Percentiles rank a stretch among this genome's conserved stretches.
Evolutionary conservation across 2,888 invertebrate species (phyloP).

Genomic region (Fissipunctia ypsillon): DNA sequence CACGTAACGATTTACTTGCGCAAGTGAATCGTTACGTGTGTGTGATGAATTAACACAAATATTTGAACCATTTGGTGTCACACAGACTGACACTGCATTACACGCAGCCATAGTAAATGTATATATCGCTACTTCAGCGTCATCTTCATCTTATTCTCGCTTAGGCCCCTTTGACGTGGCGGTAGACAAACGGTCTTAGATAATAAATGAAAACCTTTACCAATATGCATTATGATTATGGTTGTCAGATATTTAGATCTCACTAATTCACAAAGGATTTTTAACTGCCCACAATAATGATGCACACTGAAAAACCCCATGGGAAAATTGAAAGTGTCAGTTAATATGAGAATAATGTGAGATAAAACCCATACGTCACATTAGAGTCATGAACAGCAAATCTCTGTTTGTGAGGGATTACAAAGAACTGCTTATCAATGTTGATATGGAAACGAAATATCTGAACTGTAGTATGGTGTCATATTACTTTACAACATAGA

Average conservation of each 20-base stretch:
- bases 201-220: not conserved
- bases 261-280: not conserved
- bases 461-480: conserved; percentile 24
- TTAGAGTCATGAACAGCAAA: conserved; percentile 3
- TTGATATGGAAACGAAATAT: conserved; percentile 29
- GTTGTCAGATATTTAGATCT: not conserved
- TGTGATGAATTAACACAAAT: too few species aligned
- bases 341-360: conserved; percentile 6
- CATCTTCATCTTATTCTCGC: too few species aligned
- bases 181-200: too few species aligned
- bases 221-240: not conserved
- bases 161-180: too few species aligned
- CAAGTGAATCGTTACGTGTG: too few species aligned
- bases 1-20: too few species aligned
- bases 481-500: conserved; percentile 20
- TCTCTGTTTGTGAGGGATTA: conserved; percentile 30
- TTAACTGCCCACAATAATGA: not conserved
- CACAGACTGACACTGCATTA: too few species aligned
- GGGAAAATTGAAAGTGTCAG: not conserved
- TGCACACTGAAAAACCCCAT: not conserved
- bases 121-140: too few species aligned
- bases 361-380: conserved; percentile 27
- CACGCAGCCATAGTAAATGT: too few species aligned
- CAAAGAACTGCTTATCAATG: conserved; percentile 25
- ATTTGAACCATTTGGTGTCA: too few species aligned